These are phyloP conservation scores for Sterna hirundo DNA, from an alignment of 2,113 vertebrate genomes.

Conservation along the genomic window DNA sequence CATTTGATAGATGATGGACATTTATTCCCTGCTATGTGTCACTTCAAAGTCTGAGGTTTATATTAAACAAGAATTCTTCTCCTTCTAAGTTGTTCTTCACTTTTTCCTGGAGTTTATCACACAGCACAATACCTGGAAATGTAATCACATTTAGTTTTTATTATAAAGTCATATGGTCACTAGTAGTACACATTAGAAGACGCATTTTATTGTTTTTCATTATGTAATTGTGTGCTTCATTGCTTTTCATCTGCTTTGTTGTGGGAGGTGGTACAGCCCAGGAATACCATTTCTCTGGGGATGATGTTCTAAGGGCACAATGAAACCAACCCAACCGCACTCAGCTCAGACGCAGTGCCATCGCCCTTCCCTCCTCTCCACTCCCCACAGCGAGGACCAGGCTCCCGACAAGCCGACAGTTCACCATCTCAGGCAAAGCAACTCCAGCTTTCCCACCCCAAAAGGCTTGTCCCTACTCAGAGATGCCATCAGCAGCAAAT, in stretches of 20 bases:
- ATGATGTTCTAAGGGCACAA: neutral
- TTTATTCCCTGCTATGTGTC: constrained; percentile 46
- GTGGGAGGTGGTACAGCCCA: constrained; percentile 62
- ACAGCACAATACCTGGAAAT: constrained; percentile 41
- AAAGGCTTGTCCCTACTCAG: neutral
- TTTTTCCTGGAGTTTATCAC: constrained; percentile 46
- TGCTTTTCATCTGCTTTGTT: constrained; percentile 61
- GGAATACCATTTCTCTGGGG: constrained; percentile 40
- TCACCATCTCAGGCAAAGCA: neutral
- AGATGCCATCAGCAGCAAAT: neutral
- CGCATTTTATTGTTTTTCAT: constrained; percentile 79
- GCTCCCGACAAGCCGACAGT: neutral
- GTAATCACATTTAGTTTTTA: constrained; percentile 72
- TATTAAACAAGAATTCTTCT: constrained; percentile 48
- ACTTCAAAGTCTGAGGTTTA: constrained; percentile 46
- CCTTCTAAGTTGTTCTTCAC: neutral
- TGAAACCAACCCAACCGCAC: neutral
- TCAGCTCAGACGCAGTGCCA: neutral
- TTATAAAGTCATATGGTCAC: constrained; percentile 70
- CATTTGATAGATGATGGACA: constrained; percentile 57
- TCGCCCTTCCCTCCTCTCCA: neutral
- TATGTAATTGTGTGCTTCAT: constrained; percentile 74
- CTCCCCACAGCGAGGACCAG: neutral
- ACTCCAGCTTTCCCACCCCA: neutral
- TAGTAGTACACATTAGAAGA: constrained; percentile 57